Conservation (phyloP, 2,888 invertebrate genomes). For the Heliothis peltigera region DNA sequence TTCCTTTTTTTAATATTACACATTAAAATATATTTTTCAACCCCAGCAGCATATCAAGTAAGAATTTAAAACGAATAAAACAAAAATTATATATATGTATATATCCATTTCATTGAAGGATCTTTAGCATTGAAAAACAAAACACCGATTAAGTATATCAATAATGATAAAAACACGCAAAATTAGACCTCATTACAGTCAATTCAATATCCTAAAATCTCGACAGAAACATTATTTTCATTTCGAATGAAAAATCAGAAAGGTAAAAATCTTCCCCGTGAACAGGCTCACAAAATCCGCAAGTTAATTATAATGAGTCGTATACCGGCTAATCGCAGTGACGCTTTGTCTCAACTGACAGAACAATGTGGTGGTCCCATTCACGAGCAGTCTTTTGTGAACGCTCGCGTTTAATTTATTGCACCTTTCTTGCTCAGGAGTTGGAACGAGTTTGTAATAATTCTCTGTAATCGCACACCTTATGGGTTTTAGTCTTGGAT, state of each 20-base stretch:
- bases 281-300: slow-evolving; percentile 55
- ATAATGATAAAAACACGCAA: no score
- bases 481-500: slow-evolving; percentile 33
- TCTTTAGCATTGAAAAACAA: no score
- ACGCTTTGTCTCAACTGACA: slow-evolving; percentile 82
- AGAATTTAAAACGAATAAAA: no score
- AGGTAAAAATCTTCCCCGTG: slow-evolving; percentile 8
- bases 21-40: no score
- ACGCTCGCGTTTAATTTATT: slow-evolving; percentile 72
- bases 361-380: slow-evolving; percentile 80
- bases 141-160: no score
- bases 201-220: no score
- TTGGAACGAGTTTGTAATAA: slow-evolving; percentile 63
- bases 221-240: no score
- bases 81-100: no score
- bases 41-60: no score
- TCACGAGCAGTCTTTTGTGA: slow-evolving; percentile 75
- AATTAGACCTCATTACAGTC: no score
- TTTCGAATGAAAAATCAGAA: neutral
- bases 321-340: slow-evolving; percentile 77
- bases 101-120: no score
- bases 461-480: slow-evolving; percentile 55
- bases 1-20: no score
- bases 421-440: slow-evolving; percentile 63
- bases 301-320: slow-evolving; percentile 81